A percentile compares a stretch with the other conserved stretches of the same genome.
Evolutionary conservation across 2,113 vertebrate genomes (phyloP).

Genomic region (Alosa alosa): DNA sequence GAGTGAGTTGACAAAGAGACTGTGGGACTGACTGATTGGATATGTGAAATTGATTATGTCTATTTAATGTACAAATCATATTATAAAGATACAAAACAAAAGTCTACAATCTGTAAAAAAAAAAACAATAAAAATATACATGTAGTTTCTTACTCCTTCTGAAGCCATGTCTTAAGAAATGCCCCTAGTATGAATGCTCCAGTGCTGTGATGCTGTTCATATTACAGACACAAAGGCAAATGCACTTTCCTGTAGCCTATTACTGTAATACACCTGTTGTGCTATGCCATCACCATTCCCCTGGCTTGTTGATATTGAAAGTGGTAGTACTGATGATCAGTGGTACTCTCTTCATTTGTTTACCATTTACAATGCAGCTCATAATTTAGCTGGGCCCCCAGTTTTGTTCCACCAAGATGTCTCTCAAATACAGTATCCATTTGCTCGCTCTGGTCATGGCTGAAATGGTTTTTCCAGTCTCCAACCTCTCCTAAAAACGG

Average conservation of each 20-base stretch:
- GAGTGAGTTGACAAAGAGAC: background rate
- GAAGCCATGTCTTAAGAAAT: background rate
- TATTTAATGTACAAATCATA: background rate
- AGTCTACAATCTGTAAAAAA: background rate
- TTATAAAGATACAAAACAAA: background rate
- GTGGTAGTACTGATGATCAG: background rate
- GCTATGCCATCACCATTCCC: background rate
- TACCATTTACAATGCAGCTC: slow-evolving; percentile 55
- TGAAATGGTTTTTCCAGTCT: slow-evolving; percentile 72
- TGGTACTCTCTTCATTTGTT: background rate
- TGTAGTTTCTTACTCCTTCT: background rate
- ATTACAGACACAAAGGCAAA: background rate
- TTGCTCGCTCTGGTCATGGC: slow-evolving; percentile 67
- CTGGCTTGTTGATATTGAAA: background rate
- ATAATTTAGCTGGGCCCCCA: slow-evolving; percentile 68
- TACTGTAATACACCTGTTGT: background rate
- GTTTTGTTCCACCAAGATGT: slow-evolving; percentile 60
- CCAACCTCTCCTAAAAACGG: slow-evolving; percentile 57
- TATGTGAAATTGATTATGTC: background rate
- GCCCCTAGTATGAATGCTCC: background rate
- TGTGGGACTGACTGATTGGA: background rate
- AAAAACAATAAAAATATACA: slow-evolving; percentile 11
- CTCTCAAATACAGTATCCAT: slow-evolving; percentile 75
- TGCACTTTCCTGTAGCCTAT: background rate
- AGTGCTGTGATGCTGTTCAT: background rate